Conservation (phyloP, 2,888 invertebrate species). For the Flexamia atlantica region DNA sequence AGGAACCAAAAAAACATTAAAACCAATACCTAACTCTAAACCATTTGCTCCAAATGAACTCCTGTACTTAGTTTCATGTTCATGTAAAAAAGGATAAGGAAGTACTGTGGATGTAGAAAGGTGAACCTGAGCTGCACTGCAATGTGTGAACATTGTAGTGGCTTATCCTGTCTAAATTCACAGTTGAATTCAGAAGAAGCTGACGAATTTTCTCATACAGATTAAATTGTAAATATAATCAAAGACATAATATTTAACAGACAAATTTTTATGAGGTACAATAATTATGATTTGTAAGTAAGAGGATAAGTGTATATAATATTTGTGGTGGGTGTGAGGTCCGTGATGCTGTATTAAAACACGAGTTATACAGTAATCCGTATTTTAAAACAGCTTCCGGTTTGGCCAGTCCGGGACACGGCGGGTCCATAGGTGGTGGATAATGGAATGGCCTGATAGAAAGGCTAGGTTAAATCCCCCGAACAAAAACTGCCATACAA, state of each 20-base stretch:
- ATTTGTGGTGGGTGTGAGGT: neutral
- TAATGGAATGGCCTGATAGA: neutral
- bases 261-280: neutral
- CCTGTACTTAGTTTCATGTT: constrained; percentile 22
- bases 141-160: constrained; percentile 19
- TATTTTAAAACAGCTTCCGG: neutral
- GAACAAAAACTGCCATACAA: neutral
- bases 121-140: neutral
- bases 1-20: constrained; percentile 1
- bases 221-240: neutral
- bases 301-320: neutral
- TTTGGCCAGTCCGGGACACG: too few relatives aligned
- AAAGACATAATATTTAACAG: neutral
- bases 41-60: constrained; percentile 20
- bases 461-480: constrained; percentile 1
- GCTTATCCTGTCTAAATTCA: neutral
- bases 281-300: neutral
- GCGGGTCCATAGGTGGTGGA: too few relatives aligned
- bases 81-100: neutral
- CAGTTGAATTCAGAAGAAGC: neutral
- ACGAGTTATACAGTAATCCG: neutral
- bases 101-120: constrained; percentile 6
- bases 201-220: neutral
- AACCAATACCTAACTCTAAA: neutral
- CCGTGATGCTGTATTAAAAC: neutral